A percentile compares a stretch with the other conserved stretches of the same genome.
Conservation (phyloP, 2,888 invertebrate species). For the Ochlodes sylvanus region DNA sequence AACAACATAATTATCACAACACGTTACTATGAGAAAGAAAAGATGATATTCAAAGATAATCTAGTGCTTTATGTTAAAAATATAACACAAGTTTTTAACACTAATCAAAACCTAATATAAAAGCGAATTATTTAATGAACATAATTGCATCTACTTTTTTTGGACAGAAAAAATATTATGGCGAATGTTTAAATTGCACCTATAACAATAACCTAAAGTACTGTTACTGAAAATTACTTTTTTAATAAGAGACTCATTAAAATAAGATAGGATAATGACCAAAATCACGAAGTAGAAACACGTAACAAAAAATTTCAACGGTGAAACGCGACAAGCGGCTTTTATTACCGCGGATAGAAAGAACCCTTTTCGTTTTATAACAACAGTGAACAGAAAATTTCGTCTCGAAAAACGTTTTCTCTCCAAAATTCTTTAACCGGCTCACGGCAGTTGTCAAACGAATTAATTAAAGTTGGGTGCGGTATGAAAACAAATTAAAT, state of each 20-base stretch:
- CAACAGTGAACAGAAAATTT: slow-evolving; percentile 15
- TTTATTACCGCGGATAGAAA: slow-evolving; percentile 16
- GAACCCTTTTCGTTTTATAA: slow-evolving; percentile 16
- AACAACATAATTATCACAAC: too few relatives aligned
- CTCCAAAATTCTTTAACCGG: slow-evolving; percentile 19
- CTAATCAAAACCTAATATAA: too few relatives aligned
- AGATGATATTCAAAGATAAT: too few relatives aligned
- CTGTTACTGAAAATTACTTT: slow-evolving; percentile 1
- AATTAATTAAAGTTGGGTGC: slow-evolving; percentile 15
- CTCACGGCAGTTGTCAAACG: slow-evolving; percentile 29
- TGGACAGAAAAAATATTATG: not conserved
- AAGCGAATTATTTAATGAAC: too few relatives aligned
- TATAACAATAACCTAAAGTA: not conserved
- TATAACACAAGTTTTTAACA: too few relatives aligned
- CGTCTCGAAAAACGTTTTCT: slow-evolving; percentile 14
- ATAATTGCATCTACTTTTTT: too few relatives aligned
- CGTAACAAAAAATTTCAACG: slow-evolving; percentile 3
- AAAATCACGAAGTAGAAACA: slow-evolving; percentile 3
- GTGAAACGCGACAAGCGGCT: slow-evolving; percentile 6
- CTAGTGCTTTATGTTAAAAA: too few relatives aligned
- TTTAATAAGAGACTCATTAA: slow-evolving; percentile 5
- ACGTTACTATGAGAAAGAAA: too few relatives aligned
- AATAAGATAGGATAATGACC: slow-evolving; percentile 11
- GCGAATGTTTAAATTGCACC: not conserved
- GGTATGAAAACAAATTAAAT: slow-evolving; percentile 23